Evolutionary conservation across 1,140 invertebrate species (phyloP), one percentile per base, ranked within the genome.

Genomic region (Microplitis mediator): DNA sequence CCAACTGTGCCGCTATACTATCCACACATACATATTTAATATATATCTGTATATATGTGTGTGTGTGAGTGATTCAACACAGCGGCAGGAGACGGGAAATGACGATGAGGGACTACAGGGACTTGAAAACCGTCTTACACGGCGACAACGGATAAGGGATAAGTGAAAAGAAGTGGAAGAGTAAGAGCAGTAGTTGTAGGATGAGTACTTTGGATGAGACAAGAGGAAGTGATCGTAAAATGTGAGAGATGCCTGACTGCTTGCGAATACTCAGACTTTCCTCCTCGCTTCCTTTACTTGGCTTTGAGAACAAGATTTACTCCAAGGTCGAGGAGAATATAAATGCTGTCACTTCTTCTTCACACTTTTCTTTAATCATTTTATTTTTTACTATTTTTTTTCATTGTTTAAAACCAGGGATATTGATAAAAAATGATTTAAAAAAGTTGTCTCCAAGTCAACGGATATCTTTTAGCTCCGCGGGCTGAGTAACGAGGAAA

Each of bases 401-500:
- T 45, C 11, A 45, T 45, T 45, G 39, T 45, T 11, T 9, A 5
- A 45, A 2, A 5, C 5, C 5, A 45, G 39, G 11, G 39, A 11
- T 6, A 45, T 45, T 45, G 39, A 45, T 5, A 45, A 45, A 45
- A 39, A 23, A 23, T 23, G 0, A 1, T 23, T 23, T 23, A 23
- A 23, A 45, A 45, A 45, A 6, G 39, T 45, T 45, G 39, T 45
- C 39, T 45, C 6, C 39, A 9, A 45, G 39, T 45, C 8, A 56
- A 62, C 66, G 56, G 50, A 68, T 32, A 61, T 32, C 52, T 58
- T 50, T 14, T 14, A 34, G 39, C 50, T 69, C 23, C 32, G 36
- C 32, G 72, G 36, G 66, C 66, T 68, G 62, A 63, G 72, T 73
- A 73, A 73, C 65, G 72, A 62, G 60, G 35, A 51, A 69, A 69